These are phyloP conservation scores for Pristionchus arcanus DNA, from an alignment of 2,888 invertebrate species.

Conservation along the genomic window DNA sequence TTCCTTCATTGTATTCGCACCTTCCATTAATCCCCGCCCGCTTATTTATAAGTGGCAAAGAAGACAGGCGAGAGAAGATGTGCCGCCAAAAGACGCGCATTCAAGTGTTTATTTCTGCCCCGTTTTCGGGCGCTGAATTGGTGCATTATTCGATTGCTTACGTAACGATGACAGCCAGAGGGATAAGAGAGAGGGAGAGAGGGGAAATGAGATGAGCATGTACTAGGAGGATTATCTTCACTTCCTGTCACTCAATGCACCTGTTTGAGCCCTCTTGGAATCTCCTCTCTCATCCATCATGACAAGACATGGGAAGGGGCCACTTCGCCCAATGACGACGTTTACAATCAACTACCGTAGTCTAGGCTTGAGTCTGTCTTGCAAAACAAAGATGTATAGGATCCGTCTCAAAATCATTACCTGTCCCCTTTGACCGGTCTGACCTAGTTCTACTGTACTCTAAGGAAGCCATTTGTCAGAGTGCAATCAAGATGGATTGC, in stretches of 20 bases:
- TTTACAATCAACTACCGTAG: constrained; percentile 49
- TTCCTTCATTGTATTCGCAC: constrained; percentile 37
- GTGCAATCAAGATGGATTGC: background rate
- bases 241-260: constrained; percentile 30
- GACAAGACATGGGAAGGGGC: constrained; percentile 25
- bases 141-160: background rate
- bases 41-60: constrained; percentile 32
- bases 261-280: constrained; percentile 32
- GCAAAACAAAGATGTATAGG: background rate
- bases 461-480: background rate
- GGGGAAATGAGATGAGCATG: constrained; percentile 24
- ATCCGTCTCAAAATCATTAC: background rate
- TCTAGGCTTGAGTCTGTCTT: background rate
- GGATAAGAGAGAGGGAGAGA: background rate
- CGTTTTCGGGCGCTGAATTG: constrained; percentile 6
- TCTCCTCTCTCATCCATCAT: constrained; percentile 10
- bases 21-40: constrained; percentile 50
- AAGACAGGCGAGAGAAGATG: background rate
- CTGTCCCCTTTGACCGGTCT: background rate
- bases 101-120: constrained; percentile 36
- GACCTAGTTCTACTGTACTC: background rate
- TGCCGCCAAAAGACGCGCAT: constrained; percentile 31
- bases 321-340: constrained; percentile 40
- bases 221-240: background rate
- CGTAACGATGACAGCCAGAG: background rate